Base-by-base conservation (phyloP, 2,888 invertebrate genomes). In the Conistra vaccinii region DNA sequence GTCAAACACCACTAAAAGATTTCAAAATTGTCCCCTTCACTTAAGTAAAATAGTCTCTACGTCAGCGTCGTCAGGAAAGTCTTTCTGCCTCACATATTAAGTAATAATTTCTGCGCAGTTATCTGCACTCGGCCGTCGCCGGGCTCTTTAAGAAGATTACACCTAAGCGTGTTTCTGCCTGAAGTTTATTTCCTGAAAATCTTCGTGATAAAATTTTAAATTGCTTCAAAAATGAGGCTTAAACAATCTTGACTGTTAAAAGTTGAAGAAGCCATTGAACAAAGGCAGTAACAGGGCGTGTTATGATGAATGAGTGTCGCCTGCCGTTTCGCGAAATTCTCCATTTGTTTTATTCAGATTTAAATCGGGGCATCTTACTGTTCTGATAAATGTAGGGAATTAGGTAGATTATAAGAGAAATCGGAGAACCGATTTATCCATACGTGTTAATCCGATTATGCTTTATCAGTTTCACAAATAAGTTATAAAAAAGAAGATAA, bases 101-200 rank as follows among this genome's bases (percentile, higher is more conserved):
- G 70, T 73, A 69, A 81, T 81, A 55, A 73, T 82, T 78, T 70
- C 29, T 61, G 39, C 78, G 69, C 72, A 67, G 77, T 84, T 78
- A 85, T 87, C 67, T 69, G 66, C 71, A 77, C 67, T 57, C 73
- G 48, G 53, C 75, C 80, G 58, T 65, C 78, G 51, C 26, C 45
- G 39, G 10, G 48, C 58, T 68, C 58, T 55, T 39, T 74, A 68
- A 80, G 83, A 85, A 87, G 80, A 86, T 86, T 85, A 83, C 55
- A 69, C 51, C 35, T 85, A 81, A 83, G 45, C 51, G 61, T 71
- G 68, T 77, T 61, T 71, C 57, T 20, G 12, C 45, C 29, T 45
- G 57, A 74, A 57, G 62, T 73, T 76, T 66, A 73, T 68, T 69
- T 71, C 29, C 61, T 69, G 48, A 62, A 74, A 81, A 78, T 60